These are phyloP conservation scores for Magallana ariakensis DNA, from an alignment of 1,140 invertebrate species.

Conservation along the genomic window DNA sequence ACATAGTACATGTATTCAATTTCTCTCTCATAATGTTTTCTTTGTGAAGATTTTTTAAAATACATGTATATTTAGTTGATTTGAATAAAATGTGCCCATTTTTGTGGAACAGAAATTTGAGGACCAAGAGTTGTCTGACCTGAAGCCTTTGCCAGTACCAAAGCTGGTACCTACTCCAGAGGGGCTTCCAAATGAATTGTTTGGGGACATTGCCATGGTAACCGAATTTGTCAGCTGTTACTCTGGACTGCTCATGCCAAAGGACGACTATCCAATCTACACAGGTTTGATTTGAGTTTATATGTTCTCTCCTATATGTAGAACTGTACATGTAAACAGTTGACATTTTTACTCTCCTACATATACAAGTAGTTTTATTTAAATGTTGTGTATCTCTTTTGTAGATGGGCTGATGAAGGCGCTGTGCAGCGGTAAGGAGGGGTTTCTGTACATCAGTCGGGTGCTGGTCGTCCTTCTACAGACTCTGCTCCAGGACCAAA, in stretches of 20 bases:
- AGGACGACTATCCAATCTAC: conserved; percentile 72
- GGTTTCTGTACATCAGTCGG: conserved; percentile 72
- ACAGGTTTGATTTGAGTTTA: conserved; percentile 65
- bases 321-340: neutral
- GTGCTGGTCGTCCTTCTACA: conserved; percentile 73
- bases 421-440: conserved; percentile 67
- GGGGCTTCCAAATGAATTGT: conserved; percentile 76
- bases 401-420: conserved; percentile 76
- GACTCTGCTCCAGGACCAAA: conserved; percentile 76
- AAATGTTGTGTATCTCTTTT: conserved; percentile 39
- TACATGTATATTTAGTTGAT: neutral
- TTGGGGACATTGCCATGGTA: conserved; percentile 79
- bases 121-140: conserved; percentile 70
- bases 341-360: neutral
- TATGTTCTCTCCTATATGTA: too few relatives aligned
- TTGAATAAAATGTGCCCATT: neutral
- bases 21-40: too few relatives aligned
- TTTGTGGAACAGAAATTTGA: conserved; percentile 68
- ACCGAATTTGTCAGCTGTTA: conserved; percentile 78
- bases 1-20: too few relatives aligned
- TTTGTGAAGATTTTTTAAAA: neutral
- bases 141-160: conserved; percentile 73
- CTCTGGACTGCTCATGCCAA: conserved; percentile 77
- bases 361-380: neutral
- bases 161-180: conserved; percentile 77